Conservation (phyloP, 2,888 invertebrate genomes). For the Napeogenes sylphis region DNA sequence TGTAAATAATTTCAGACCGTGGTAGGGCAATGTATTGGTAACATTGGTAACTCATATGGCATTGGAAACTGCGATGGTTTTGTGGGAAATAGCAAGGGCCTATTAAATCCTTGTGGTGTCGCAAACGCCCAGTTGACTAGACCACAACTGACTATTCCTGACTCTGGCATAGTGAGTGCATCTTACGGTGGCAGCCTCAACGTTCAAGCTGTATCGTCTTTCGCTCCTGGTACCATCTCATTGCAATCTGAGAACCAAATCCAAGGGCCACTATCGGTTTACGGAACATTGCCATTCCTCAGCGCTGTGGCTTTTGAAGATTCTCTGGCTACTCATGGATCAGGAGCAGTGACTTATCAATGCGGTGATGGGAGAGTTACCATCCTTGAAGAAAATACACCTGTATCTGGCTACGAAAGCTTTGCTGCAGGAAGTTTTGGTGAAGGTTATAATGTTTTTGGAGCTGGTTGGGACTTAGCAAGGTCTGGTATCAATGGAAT, state of each 20-base stretch:
- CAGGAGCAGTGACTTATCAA: conserved; percentile 2
- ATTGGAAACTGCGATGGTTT: background rate
- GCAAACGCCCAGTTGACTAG: background rate
- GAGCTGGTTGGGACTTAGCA: background rate
- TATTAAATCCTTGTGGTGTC: background rate
- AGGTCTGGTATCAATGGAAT: background rate
- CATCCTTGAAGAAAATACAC: background rate
- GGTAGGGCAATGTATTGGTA: background rate
- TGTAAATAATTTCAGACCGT: background rate
- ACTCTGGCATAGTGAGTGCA: background rate
- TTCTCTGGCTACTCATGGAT: background rate
- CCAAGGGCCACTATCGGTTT: background rate
- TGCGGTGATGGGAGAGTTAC: conserved; percentile 1
- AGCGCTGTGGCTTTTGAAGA: conserved; percentile 6
- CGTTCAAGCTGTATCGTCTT: background rate
- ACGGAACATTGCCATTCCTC: conserved; percentile 4
- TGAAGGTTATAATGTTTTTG: background rate
- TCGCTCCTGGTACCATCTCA: conserved; percentile 1
- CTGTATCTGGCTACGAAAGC: too few species aligned
- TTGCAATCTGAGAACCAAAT: background rate
- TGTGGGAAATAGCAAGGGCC: background rate
- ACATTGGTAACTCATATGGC: background rate
- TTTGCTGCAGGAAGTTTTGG: background rate
- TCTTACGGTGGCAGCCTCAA: background rate
- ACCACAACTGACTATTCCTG: background rate